Conservation (phyloP, 1,140 invertebrate genomes). For the Mercenaria mercenaria region DNA sequence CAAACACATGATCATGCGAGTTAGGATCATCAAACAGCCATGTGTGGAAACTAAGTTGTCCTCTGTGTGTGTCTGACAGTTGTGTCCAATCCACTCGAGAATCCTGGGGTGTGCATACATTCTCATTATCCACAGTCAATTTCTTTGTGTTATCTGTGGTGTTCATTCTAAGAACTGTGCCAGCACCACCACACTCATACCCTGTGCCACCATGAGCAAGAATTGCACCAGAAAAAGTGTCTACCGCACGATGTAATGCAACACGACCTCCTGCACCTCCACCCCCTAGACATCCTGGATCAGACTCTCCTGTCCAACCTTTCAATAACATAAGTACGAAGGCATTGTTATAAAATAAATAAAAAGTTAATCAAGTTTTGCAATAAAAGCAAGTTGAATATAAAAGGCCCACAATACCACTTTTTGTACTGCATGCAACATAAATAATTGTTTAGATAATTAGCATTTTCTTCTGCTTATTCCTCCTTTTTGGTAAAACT, state of each 20-base stretch:
- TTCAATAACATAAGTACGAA: too few relatives aligned
- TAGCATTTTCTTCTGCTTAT: too few relatives aligned
- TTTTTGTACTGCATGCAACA: too few relatives aligned
- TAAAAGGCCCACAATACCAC: too few relatives aligned
- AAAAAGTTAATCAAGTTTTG: too few relatives aligned
- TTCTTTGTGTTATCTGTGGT: conserved; percentile 49
- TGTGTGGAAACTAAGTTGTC: conserved; percentile 76
- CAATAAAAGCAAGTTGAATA: too few relatives aligned
- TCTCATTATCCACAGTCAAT: conserved; percentile 74
- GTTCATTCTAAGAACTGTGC: conserved; percentile 70
- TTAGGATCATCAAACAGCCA: conserved; percentile 74
- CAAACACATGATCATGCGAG: conserved; percentile 60
- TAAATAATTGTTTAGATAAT: too few relatives aligned
- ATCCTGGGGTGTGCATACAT: conserved; percentile 70
- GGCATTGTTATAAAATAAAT: too few relatives aligned
- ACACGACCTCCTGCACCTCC: conserved; percentile 78
- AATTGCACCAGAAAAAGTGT: conserved; percentile 60
- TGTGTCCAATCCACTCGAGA: conserved; percentile 70
- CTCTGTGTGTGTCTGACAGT: conserved; percentile 71
- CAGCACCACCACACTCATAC: conserved; percentile 79
- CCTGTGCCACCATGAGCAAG: conserved; percentile 71
- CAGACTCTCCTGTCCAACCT: conserved; percentile 13
- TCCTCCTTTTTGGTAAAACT: too few relatives aligned
- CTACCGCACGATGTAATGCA: conserved; percentile 70
- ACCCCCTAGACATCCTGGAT: conserved; percentile 73